Percentiles rank a stretch among this genome's conserved stretches.
These are phyloP conservation scores for Xiphophorus couchianus DNA, from an alignment of 2,113 vertebrate genomes.

Conservation along the genomic window DNA sequence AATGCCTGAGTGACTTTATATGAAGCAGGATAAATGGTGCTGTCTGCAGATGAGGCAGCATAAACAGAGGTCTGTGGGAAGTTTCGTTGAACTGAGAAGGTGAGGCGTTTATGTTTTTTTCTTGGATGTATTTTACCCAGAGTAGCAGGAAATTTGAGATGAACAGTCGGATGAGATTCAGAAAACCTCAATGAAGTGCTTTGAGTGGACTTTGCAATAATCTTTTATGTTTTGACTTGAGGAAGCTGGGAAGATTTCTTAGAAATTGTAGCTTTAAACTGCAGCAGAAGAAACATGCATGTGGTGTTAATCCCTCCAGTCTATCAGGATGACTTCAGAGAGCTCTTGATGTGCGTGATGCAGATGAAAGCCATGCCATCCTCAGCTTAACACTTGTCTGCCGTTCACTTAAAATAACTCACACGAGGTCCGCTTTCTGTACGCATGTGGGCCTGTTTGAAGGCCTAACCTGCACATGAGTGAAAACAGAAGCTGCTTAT, in stretches of 20 bases:
- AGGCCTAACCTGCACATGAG: slow-evolving; percentile 35
- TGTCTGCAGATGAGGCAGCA: slow-evolving; percentile 4
- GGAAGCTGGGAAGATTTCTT: not conserved
- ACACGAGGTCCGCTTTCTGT: slow-evolving; percentile 11
- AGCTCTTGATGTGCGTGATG: slow-evolving; percentile 9
- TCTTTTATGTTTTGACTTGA: not conserved
- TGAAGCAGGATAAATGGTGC: slow-evolving; percentile 7
- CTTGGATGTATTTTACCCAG: not conserved
- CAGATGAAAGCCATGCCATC: slow-evolving; percentile 53
- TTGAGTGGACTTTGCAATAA: not conserved
- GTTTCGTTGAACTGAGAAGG: not conserved
- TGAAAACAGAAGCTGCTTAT: slow-evolving; percentile 57
- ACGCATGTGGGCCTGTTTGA: slow-evolving; percentile 23
- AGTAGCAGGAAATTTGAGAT: not conserved
- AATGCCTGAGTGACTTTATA: slow-evolving; percentile 21
- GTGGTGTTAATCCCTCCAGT: slow-evolving; percentile 16
- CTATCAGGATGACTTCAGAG: slow-evolving; percentile 24
- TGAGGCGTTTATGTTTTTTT: not conserved
- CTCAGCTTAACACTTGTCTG: slow-evolving; percentile 41
- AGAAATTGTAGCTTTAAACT: not conserved
- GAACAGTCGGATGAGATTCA: slow-evolving; percentile 37
- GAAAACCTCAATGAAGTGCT: slow-evolving; percentile 25
- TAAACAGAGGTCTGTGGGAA: slow-evolving; percentile 12
- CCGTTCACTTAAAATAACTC: slow-evolving; percentile 71
- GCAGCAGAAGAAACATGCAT: slow-evolving; percentile 1